A percentile compares a stretch with the other conserved stretches of the same genome.
Conservation (phyloP, 2,797 vertebrate genomes). For the Adelosebastes latens region DNA sequence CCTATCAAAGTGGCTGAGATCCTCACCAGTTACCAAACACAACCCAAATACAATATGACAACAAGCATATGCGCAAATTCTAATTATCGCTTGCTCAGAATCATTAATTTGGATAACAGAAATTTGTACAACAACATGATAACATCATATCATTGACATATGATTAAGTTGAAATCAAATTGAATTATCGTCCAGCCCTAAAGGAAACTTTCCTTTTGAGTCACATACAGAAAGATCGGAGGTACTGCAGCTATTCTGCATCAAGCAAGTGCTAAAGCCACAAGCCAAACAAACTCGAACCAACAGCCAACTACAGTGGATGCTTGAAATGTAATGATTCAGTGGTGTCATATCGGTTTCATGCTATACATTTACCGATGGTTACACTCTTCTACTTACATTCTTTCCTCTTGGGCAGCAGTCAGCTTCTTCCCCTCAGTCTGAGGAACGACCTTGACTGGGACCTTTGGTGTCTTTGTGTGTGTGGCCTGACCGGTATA, state of each 20-base stretch:
- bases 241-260: neutral
- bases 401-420: slow-evolving; percentile 79
- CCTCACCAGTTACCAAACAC: neutral
- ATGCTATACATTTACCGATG: neutral
- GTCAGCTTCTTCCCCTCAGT: slow-evolving; percentile 60
- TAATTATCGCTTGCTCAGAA: too few relatives aligned
- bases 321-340: neutral
- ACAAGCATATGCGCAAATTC: too few relatives aligned
- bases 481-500: neutral
- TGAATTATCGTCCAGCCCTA: neutral
- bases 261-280: neutral
- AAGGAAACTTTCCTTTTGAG: neutral
- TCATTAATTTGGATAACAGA: too few relatives aligned
- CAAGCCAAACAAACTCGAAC: neutral
- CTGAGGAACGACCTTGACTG: slow-evolving; percentile 37
- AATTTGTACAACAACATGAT: too few relatives aligned
- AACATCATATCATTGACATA: neutral
- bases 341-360: neutral
- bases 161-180: neutral
- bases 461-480: slow-evolving; percentile 46
- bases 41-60: too few relatives aligned
- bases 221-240: neutral
- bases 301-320: neutral
- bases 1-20: too few relatives aligned
- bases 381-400: slow-evolving; percentile 69